Evolutionary conservation across 1,140 invertebrate genomes (phyloP), one percentile per base, ranked within the genome.

Genomic region (Apis dorsata): DNA sequence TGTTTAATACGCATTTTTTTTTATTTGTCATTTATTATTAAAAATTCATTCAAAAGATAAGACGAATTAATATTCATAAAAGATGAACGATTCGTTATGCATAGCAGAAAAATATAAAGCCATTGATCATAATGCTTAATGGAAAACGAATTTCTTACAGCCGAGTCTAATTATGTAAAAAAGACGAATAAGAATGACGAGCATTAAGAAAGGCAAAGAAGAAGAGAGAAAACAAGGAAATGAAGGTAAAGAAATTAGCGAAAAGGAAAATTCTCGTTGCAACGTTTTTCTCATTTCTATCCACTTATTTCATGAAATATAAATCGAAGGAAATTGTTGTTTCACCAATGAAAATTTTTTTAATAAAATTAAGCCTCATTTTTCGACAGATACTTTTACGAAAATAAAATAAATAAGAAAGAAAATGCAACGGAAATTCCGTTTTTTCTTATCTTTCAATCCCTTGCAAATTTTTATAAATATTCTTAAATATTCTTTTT

Each of bases 101-200:
- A 10, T 8, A n/a, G 24, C 9, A 8, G 15, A 71, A 60, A 79
- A 71, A 62, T 24, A 24, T n/a, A 59, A 51, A 79, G 55, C 17
- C 77, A 55, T 79, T 79, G 55, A 79, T 79, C 65, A 49, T 66
- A 51, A 66, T 59, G 65, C 65, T 79, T 79, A 79, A 79, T 79
- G 76, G 65, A 60, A 79, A 79, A 60, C 55, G 77, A 28, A 51
- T 55, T 79, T 79, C 77, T 71, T 79, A 70, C 66, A 62, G n/a
- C 24, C 44, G 9, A 0, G 44, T 71, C 55, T 71, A 79, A 79
- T 79, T 70, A 51, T 60, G n/a, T 79, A 79, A 79, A 79, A 71
- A 60, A 44, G 44, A 60, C n/a, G n/a, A 70, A 21, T 60, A 49
- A 59, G 66, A 79, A 62, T 79, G 71, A 79, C 66, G 77, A 55